Base-by-base conservation (phyloP, 1,140 invertebrate genomes). In the Hypsibius dujardini region DNA sequence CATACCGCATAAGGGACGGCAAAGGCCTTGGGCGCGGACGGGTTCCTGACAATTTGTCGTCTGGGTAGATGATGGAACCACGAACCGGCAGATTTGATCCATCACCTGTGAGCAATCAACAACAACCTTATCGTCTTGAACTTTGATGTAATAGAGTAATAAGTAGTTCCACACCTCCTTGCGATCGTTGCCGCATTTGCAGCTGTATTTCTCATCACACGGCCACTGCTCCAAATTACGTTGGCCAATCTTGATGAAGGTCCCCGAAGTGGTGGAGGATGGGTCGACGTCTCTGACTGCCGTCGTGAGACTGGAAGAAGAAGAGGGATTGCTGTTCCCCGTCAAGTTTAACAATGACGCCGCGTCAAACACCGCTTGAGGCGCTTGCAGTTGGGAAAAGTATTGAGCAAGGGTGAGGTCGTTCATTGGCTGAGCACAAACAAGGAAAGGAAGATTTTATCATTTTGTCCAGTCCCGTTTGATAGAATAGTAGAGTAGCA, bases 121-220 rank as follows among this genome's bases (percentile, higher is more conserved):
- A 67, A 67, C 12, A 67, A 12, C 42, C 45, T 42, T 7, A 67
- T 12, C 62, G 12, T 7, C 62, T 15, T 67, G 12, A 15, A 42
- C 3, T 15, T 12, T 67, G 3, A 15, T 15, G 62, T 45, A 15
- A 15, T 12, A 67, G 3, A 42, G 12, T 42, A 67, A 67, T 12
- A 67, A 67, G 45, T 12, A 15, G 12, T 42, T 42, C 3, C 62
- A 42, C 7, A 67, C 62, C 42, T 67, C 62, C 45, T 45, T 12
- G 12, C 62, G 12, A 42, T 67, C 62, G 62, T 67, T 67, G 3
- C 62, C 62, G 42, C 62, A 67, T 15, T 15, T 42, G 42, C 62
- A 67, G 12, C 62, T 42, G 42, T 67, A 42, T 42, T 67, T 3
- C 62, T 7, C 42, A 67, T 42, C 42, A 67, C 62, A 67, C 12